These are phyloP conservation scores for Dolichomitus sp. DNA, from an alignment of 2,888 invertebrate species.

Conservation along the genomic window DNA sequence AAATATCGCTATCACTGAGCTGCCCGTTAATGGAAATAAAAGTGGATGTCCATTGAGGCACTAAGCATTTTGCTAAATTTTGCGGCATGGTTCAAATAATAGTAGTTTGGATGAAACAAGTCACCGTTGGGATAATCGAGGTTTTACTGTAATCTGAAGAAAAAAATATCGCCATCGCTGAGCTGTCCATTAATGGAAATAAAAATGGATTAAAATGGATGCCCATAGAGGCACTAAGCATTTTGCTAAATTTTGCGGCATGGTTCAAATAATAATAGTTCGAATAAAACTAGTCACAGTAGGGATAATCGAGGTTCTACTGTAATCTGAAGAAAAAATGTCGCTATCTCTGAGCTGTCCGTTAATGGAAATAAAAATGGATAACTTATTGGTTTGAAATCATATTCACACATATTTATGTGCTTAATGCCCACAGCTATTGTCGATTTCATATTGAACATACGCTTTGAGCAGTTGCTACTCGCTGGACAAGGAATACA, in stretches of 20 bases:
- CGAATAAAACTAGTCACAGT: too few species aligned
- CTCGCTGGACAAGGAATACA: slow-evolving; percentile 1
- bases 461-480: not conserved
- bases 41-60: too few species aligned
- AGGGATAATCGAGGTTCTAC: too few species aligned
- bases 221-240: too few species aligned
- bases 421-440: not conserved
- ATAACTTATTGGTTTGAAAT: not conserved
- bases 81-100: too few species aligned
- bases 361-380: not conserved
- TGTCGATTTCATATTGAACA: not conserved
- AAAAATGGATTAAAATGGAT: too few species aligned
- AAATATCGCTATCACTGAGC: not conserved
- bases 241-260: too few species aligned
- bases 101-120: too few species aligned
- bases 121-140: too few species aligned
- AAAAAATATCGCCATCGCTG: not conserved
- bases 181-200: not conserved
- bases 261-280: too few species aligned
- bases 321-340: not conserved
- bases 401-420: not conserved
- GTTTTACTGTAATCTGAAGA: not conserved
- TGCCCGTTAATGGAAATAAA: not conserved
- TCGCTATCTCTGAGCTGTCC: not conserved
- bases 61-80: too few species aligned